Conservation (phyloP, 2,113 vertebrate genomes). For the Mustela nigripes region DNA sequence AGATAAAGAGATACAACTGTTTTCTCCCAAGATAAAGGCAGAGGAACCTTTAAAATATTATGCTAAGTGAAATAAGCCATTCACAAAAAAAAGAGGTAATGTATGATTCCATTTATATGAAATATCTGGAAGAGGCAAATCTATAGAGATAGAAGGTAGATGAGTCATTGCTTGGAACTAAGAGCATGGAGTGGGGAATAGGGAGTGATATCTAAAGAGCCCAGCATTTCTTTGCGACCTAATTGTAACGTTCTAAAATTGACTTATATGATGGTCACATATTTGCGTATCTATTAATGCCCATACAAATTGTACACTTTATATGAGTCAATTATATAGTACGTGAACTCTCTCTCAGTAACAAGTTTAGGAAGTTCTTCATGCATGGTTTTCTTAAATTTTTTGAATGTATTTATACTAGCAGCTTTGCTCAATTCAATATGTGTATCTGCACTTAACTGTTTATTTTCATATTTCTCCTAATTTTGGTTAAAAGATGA, state of each 20-base stretch:
- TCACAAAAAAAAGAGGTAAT: neutral
- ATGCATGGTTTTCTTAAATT: neutral
- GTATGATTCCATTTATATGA: neutral
- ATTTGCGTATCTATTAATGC: neutral
- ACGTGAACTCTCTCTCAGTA: neutral
- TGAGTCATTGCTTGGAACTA: neutral
- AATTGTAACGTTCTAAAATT: neutral
- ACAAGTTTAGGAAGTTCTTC: neutral
- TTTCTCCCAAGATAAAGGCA: neutral
- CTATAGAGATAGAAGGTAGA: neutral
- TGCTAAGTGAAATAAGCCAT: conserved; percentile 4
- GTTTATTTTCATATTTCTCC: neutral
- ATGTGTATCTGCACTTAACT: neutral
- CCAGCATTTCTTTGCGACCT: neutral
- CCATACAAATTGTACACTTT: neutral
- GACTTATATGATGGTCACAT: neutral
- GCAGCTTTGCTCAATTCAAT: neutral
- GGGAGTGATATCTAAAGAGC: neutral
- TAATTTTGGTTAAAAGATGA: neutral
- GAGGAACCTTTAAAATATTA: neutral
- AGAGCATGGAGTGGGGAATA: too few relatives aligned
- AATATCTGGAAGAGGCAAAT: neutral
- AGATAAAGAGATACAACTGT: neutral
- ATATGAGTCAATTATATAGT: neutral
- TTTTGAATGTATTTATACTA: neutral